phyloP scores from a whole-genome alignment of 2,113 vertebrate genomes.

The Eudyptes chrysolophus region DNA sequence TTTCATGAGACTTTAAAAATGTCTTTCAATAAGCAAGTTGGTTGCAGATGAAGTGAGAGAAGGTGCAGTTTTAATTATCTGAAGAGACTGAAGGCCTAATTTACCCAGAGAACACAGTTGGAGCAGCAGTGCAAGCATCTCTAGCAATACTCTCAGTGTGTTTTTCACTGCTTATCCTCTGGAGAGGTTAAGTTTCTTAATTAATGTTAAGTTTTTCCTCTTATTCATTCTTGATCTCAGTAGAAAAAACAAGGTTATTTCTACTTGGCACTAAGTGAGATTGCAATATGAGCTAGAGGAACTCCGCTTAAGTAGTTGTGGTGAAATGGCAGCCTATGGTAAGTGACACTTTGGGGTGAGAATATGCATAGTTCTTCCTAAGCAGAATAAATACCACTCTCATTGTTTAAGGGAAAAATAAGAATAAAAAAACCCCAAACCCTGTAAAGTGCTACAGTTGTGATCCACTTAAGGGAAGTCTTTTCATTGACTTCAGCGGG shows the following conservation, averaged over 20 bases:
- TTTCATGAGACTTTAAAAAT: not conserved
- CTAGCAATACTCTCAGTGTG: not conserved
- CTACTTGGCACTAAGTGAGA: not conserved
- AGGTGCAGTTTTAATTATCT: not conserved
- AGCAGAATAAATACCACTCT: not conserved
- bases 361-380: not conserved
- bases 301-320: not conserved
- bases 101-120: not conserved
- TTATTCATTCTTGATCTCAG: not conserved
- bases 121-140: not conserved
- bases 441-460: not conserved
- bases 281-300: not conserved
- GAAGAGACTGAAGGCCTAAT: not conserved
- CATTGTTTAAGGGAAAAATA: not conserved
- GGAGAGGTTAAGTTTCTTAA: not conserved
- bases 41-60: not conserved
- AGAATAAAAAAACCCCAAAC: not conserved
- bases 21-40: not conserved
- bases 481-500: not conserved
- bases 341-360: not conserved
- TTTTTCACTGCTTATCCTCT: not conserved
- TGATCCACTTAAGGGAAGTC: not conserved
- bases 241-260: not conserved
- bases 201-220: not conserved
- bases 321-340: not conserved